These are phyloP conservation scores for Ruditapes philippinarum DNA, from an alignment of 1,140 invertebrate species.

Conservation along the genomic window DNA sequence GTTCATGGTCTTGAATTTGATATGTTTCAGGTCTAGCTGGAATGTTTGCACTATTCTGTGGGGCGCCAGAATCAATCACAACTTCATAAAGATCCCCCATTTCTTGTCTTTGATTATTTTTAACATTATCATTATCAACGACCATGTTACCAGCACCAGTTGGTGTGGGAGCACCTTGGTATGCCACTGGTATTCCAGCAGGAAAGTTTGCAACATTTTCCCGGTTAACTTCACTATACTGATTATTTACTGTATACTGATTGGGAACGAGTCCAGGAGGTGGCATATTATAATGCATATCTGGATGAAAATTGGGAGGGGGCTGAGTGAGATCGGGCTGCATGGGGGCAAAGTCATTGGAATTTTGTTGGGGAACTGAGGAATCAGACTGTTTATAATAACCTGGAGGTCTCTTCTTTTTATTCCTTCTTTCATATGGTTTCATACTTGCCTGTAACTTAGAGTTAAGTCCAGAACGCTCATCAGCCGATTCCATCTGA, in stretches of 20 bases:
- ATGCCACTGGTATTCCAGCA: background rate
- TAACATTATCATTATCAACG: background rate
- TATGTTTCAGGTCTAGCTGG: constrained; percentile 52
- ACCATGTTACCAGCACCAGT: background rate
- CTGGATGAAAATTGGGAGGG: constrained; percentile 23
- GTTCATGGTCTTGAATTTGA: constrained; percentile 65
- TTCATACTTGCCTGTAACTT: constrained; percentile 63
- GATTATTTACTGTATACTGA: constrained; percentile 5
- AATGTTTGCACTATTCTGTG: constrained; percentile 31
- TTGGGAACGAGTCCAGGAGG: constrained; percentile 44
- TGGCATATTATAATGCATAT: constrained; percentile 24
- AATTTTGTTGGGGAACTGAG: background rate
- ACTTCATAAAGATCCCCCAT: constrained; percentile 43
- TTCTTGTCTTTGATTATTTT: background rate
- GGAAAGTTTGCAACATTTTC: background rate
- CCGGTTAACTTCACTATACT: background rate
- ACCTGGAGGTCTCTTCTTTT: constrained; percentile 60
- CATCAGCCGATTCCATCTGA: background rate
- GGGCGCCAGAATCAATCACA: constrained; percentile 12
- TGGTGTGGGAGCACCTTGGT: constrained; percentile 4
- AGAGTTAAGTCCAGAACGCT: background rate
- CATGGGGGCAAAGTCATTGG: background rate
- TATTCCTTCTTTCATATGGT: constrained; percentile 61
- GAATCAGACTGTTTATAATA: constrained; percentile 49
- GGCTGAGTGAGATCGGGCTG: constrained; percentile 20